These are phyloP conservation scores for Promerops cafer DNA, from an alignment of 2,113 vertebrate species.

Conservation along the genomic window DNA sequence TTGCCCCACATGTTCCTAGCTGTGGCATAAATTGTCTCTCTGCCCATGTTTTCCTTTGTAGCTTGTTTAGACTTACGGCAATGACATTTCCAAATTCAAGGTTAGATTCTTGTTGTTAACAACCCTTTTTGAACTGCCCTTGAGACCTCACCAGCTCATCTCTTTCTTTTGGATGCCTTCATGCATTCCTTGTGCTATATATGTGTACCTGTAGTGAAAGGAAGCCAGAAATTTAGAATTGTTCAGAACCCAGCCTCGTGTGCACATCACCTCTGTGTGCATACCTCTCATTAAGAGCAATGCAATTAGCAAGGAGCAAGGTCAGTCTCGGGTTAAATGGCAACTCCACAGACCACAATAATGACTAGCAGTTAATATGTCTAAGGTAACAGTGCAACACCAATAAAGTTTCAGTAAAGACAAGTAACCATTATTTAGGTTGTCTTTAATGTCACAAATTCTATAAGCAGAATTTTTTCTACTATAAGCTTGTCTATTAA, in stretches of 20 bases:
- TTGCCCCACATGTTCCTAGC: not conserved
- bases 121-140: not conserved
- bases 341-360: not conserved
- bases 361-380: not conserved
- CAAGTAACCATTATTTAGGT: not conserved
- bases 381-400: not conserved
- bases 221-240: not conserved
- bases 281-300: fast-evolving
- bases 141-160: not conserved
- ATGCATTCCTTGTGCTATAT: not conserved
- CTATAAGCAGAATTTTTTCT: not conserved
- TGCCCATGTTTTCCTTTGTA: fast-evolving
- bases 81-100: not conserved
- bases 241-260: not conserved
- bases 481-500: not conserved
- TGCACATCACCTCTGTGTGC: fast-evolving
- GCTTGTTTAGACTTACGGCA: not conserved
- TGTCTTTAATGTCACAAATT: not conserved
- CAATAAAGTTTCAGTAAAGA: not conserved
- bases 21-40: not conserved
- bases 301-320: not conserved
- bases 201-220: not conserved
- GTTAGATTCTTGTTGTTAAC: not conserved
- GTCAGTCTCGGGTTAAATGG: not conserved
- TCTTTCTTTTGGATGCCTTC: not conserved